These are phyloP conservation scores for Pterocles burchelli DNA, from an alignment of 2,113 vertebrate genomes.

Conservation along the genomic window DNA sequence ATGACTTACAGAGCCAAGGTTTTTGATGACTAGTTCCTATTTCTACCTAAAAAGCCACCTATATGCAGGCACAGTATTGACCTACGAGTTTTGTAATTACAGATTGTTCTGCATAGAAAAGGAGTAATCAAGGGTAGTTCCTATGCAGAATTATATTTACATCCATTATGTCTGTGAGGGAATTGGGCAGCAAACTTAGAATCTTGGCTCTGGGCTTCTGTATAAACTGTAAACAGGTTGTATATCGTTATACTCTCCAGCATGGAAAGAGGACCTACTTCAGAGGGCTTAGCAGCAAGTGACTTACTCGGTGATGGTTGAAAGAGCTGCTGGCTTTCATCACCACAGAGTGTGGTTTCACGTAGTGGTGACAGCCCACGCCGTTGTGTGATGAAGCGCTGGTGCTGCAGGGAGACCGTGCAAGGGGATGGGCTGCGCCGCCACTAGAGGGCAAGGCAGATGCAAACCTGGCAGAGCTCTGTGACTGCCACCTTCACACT, in stretches of 20 bases:
- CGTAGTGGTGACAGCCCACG: background rate
- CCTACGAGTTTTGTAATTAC: background rate
- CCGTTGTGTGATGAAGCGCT: rapidly evolving
- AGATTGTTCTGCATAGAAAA: background rate
- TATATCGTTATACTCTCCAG: background rate
- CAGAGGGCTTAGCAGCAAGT: background rate
- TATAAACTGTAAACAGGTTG: background rate
- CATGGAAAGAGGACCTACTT: background rate
- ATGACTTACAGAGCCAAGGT: background rate
- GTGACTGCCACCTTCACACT: background rate
- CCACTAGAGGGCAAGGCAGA: background rate
- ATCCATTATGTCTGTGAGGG: background rate
- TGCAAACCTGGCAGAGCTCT: background rate
- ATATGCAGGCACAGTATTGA: background rate
- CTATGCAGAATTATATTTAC: background rate
- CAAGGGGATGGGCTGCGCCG: background rate
- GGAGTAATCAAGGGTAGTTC: background rate
- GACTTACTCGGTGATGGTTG: background rate
- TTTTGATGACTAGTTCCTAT: background rate
- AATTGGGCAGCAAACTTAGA: background rate
- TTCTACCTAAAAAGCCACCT: background rate
- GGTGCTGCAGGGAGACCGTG: rapidly evolving
- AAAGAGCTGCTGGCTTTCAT: background rate
- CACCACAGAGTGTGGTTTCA: background rate
- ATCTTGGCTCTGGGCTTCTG: background rate